Evolutionary conservation across 2,797 vertebrate species (phyloP).

Genomic region (Propithecus perrieri): DNA sequence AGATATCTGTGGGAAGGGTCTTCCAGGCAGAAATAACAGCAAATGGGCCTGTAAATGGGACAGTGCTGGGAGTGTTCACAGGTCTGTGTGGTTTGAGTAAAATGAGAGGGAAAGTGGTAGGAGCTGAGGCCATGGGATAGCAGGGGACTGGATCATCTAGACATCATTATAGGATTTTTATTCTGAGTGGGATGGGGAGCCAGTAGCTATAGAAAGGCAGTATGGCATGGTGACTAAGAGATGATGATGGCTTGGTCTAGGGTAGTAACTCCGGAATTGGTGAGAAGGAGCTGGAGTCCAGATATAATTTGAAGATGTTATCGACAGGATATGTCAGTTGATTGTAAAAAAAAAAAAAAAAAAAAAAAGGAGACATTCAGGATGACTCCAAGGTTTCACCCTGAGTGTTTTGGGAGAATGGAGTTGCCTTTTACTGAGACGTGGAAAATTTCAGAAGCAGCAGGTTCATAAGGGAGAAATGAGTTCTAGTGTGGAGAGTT

Average conservation of each 20-base stretch:
- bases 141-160: not conserved
- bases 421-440: not conserved
- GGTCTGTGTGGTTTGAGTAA: not conserved
- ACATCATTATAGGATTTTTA: not conserved
- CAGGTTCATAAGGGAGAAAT: not conserved
- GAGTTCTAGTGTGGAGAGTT: constrained; percentile 5
- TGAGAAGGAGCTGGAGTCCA: not conserved
- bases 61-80: not conserved
- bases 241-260: not conserved
- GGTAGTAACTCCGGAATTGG: not conserved
- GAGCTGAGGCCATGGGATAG: not conserved
- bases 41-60: not conserved
- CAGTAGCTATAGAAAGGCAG: not conserved
- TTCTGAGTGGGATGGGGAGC: not conserved
- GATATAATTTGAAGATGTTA: not conserved
- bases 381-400: not conserved
- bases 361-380: not conserved
- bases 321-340: not conserved
- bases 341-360: not conserved
- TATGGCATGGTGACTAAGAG: not conserved
- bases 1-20: not conserved
- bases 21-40: not conserved
- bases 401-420: not conserved
- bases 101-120: not conserved
- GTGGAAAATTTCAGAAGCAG: not conserved